Evolutionary conservation across 2,888 invertebrate species (phyloP), one percentile per base, ranked within the genome.

Genomic region (Erynnis tages): DNA sequence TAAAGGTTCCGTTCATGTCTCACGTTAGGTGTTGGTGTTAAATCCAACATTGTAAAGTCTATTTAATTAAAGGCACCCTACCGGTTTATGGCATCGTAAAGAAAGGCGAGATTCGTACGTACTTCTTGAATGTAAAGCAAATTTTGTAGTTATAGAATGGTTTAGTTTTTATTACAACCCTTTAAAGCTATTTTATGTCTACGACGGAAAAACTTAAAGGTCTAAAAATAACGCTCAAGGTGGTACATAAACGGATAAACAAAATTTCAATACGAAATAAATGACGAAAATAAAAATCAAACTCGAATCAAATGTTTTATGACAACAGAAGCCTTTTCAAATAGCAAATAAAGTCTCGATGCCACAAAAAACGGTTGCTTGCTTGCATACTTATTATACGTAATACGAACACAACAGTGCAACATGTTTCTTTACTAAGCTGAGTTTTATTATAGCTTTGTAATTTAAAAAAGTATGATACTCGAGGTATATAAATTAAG

Each of bases 361-460:
- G 46, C 53, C 63, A 61, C 61, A 60, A 53, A 55, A 59, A 59
- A 57, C 54, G 50, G 55, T 62, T 66, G 59, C 60, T 61, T 62
- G 66, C 69, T 66, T 61, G 19, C 10, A 10, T 35, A 35, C n/a
- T n/a, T 10, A 10, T 10, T 23, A 59, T 56, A 64, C 62, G 75
- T 72, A 68, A 76, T 79, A 79, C 78, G 79, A 80, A 80, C 79
- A 82, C 79, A 78, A 75, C 56, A 56, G 37, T 56, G 57, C 63
- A 56, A 53, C 48, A 35, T 30, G 30, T 44, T 35, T 14, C 11
- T 2, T 16, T 16, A n/a, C n/a, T n/a, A n/a, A n/a, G n/a, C n/a
- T n/a, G n/a, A n/a, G n/a, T n/a, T n/a, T n/a, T n/a, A n/a, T n/a
- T n/a, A n/a, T n/a, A n/a, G n/a, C n/a, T n/a, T 34, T 17, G 7